Percentiles rank a stretch among this genome's conserved stretches.
Evolutionary conservation across 2,113 vertebrate genomes (phyloP).

Genomic region (Thamnophis sirtalis): DNA sequence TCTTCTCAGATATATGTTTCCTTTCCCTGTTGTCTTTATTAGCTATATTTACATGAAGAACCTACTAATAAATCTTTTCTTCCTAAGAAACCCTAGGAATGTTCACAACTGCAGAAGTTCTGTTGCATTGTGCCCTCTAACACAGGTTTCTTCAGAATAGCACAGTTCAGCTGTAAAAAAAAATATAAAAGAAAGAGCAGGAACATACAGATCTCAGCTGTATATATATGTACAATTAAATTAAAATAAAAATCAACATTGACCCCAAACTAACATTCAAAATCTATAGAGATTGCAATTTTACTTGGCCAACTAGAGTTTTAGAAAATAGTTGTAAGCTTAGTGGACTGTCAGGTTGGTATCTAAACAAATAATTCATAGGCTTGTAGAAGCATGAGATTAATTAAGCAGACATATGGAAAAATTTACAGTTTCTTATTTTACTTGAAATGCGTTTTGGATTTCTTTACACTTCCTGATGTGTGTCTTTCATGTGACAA

Average conservation of each 20-base stretch:
- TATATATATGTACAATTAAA: background rate
- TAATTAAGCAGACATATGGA: constrained; percentile 54
- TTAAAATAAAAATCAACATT: background rate
- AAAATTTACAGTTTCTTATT: constrained; percentile 23
- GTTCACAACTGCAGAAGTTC: background rate
- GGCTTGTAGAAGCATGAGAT: constrained; percentile 27
- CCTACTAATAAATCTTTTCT: background rate
- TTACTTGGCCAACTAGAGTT: background rate
- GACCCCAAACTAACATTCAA: background rate
- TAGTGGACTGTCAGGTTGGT: background rate
- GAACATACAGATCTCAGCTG: background rate
- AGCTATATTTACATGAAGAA: background rate
- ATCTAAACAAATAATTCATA: constrained; percentile 38
- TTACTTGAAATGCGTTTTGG: constrained; percentile 55
- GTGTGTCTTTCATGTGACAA: constrained; percentile 38
- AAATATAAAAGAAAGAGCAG: background rate
- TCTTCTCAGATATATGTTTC: background rate
- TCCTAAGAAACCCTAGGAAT: background rate
- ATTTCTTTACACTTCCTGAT: constrained; percentile 55
- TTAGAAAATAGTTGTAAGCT: background rate
- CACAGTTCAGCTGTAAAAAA: background rate
- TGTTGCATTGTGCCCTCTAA: background rate
- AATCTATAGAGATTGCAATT: background rate
- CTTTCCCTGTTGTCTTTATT: background rate
- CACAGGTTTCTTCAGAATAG: background rate